Evolutionary conservation across 1,140 invertebrate genomes (phyloP), one percentile per base, ranked within the genome.

Genomic region (Apis laboriosa): DNA sequence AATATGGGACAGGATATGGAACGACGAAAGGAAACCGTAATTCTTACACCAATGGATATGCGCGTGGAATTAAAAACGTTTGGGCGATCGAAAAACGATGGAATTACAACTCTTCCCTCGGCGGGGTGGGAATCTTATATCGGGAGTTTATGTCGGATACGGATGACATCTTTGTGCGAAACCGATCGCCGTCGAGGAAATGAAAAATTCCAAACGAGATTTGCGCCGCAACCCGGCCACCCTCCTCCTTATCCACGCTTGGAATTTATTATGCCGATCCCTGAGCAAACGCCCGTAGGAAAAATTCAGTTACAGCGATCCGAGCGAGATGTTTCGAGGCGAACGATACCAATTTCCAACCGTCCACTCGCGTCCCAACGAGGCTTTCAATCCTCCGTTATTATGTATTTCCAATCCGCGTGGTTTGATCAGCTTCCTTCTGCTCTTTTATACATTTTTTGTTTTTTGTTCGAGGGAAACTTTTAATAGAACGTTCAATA

Each of bases 191-290:
- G 86, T 84, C 76, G 88, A 89, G 90, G 90, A 92, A 92, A 92
- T 92, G 91, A 92, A 92, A 92, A 91, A 92, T 92, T 92, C 88
- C 90, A 83, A 89, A 90, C 90, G 86, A 91, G 90, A 92, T 90
- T 92, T 89, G 86, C 85, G 88, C 88, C 83, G 72, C 82, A 76
- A 66, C 70, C 2, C 80, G 64, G 43, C 67, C 75, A 58, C 13
- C 17, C 7, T 12, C 56, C 79, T 89, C 80, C 86, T 90, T 87
- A 90, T 85, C 83, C 75, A 28, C 49, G 85, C 82, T 75, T 77
- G 85, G 84, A 90, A 91, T 91, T 90, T 84, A 43, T 43, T 43
- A 90, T 87, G 86, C 77, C 56, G 73, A 76, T 60, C 43, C 56
- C 75, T 77, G 80, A 71, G 79, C 77, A 43, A 19, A 78, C 73